A percentile compares a stretch with the other conserved stretches of the same genome.
phyloP scores from a whole-genome alignment of 2,888 invertebrate genomes.

The Pteria penguin region DNA sequence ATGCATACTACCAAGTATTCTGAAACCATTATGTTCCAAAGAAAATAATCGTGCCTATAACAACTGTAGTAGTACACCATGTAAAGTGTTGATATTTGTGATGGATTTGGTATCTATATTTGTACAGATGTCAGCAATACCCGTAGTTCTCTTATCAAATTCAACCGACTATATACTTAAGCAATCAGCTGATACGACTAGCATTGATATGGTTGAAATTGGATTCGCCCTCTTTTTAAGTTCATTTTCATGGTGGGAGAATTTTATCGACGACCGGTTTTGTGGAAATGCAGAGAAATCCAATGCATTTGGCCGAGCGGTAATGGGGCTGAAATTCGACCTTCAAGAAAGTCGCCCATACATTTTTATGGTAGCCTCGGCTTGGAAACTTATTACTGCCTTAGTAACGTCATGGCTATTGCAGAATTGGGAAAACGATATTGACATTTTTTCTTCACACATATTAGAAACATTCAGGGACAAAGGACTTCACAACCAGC shows the following conservation, averaged over 20 bases:
- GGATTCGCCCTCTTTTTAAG: slow-evolving; percentile 58
- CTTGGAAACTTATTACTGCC: slow-evolving; percentile 47
- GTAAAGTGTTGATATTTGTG: slow-evolving; percentile 25
- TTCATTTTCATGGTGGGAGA: slow-evolving; percentile 70
- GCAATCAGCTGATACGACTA: slow-evolving; percentile 23
- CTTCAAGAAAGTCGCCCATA: slow-evolving; percentile 56
- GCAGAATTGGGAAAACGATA: background rate
- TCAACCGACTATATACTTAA: slow-evolving; percentile 40
- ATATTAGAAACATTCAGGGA: background rate
- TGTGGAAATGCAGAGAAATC: slow-evolving; percentile 39
- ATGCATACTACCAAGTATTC: slow-evolving; percentile 69
- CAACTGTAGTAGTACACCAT: background rate
- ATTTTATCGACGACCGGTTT: slow-evolving; percentile 67
- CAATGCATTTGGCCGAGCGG: slow-evolving; percentile 34
- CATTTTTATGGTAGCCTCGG: slow-evolving; percentile 42
- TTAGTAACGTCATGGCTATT: slow-evolving; percentile 9
- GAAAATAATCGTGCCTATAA: background rate
- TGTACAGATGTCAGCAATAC: slow-evolving; percentile 59
- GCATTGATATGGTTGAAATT: slow-evolving; percentile 39
- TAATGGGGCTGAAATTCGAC: slow-evolving; percentile 54
- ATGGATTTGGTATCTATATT: slow-evolving; percentile 48
- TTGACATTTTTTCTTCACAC: background rate
- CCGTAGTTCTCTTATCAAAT: slow-evolving; percentile 47
- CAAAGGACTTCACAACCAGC: background rate
- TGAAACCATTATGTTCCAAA: slow-evolving; percentile 61